These are phyloP conservation scores for Argyresthia albistria DNA, from an alignment of 2,888 invertebrate genomes.

Conservation along the genomic window DNA sequence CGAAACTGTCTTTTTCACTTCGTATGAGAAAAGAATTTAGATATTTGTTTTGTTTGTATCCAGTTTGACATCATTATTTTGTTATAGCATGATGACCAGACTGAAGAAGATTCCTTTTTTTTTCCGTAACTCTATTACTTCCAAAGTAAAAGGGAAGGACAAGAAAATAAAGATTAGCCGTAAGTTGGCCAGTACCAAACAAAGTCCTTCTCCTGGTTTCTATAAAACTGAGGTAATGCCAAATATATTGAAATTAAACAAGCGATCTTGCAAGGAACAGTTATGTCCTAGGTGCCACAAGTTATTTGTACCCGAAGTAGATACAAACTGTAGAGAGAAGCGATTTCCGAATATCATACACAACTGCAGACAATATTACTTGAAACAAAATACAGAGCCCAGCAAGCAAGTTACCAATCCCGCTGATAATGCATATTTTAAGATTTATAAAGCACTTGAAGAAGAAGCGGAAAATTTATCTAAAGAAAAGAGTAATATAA, in stretches of 20 bases:
- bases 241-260: not conserved
- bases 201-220: no score
- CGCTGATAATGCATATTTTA: no score
- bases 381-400: not conserved
- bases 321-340: not conserved
- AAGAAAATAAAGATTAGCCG: no score
- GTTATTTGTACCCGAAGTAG: not conserved
- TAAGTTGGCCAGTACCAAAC: no score
- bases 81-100: not conserved
- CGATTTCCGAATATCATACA: not conserved
- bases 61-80: not conserved
- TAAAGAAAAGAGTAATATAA: no score
- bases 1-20: no score
- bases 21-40: no score
- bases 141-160: no score
- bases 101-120: slow-evolving; percentile 2
- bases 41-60: no score
- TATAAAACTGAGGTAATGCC: no score
- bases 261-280: not conserved
- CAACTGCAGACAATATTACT: not conserved
- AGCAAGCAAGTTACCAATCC: not conserved
- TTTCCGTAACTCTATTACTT: not conserved
- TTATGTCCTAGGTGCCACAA: not conserved
- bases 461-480: no score
- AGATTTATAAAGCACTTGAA: no score